phyloP scores from a whole-genome alignment of 1,140 invertebrate genomes.

The Rhopalosiphum maidis region DNA sequence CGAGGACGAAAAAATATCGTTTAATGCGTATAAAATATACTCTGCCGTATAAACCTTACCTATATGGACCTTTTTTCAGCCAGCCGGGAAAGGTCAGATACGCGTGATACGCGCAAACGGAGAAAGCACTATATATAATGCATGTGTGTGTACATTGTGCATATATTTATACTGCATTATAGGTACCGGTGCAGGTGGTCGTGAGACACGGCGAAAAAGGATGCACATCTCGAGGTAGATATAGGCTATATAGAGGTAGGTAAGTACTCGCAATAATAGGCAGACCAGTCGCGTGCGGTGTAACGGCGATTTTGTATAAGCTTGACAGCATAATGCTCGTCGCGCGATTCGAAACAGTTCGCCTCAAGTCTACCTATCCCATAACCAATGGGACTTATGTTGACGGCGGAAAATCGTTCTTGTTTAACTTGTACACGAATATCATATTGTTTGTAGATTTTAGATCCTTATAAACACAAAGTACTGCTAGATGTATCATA shows the following conservation, averaged over 20 bases:
- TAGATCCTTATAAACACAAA: neutral
- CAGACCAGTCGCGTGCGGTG: neutral
- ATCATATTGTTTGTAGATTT: neutral
- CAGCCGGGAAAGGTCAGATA: conserved; percentile 38
- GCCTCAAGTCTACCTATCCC: neutral
- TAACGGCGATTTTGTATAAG: neutral
- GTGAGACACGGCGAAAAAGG: conserved; percentile 36
- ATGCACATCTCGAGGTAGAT: neutral
- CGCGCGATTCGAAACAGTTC: neutral
- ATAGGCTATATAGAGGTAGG: neutral
- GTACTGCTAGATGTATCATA: too few relatives aligned
- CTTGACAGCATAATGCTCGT: conserved; percentile 21
- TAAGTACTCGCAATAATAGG: conserved; percentile 14
- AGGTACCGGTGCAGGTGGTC: neutral
- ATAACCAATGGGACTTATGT: neutral
- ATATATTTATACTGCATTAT: neutral
- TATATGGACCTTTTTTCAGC: conserved; percentile 20
- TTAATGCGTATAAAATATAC: conserved; percentile 4
- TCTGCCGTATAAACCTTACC: neutral
- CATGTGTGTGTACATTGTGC: neutral
- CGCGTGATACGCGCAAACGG: conserved; percentile 20
- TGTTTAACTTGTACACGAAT: neutral
- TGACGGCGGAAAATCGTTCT: neutral
- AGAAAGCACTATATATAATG: conserved; percentile 32
- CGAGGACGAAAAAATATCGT: conserved; percentile 41